A percentile compares a stretch with the other conserved stretches of the same genome.
These are phyloP conservation scores for Salminus brasiliensis DNA, from an alignment of 2,113 vertebrate genomes.

Conservation along the genomic window DNA sequence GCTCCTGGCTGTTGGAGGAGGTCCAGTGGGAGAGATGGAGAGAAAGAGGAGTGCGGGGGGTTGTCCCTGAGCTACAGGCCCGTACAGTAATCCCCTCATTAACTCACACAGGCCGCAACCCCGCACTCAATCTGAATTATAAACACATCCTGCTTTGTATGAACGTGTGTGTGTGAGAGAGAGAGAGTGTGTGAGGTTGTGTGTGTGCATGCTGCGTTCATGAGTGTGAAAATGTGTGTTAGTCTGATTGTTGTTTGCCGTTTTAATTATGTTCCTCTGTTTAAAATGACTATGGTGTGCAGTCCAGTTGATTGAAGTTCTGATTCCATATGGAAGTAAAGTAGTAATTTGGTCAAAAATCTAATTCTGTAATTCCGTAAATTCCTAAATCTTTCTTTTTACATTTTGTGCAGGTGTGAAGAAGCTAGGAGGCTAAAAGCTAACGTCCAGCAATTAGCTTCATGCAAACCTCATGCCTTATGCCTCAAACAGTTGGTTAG, in stretches of 20 bases:
- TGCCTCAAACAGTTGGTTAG: no score
- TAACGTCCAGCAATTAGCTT: no score
- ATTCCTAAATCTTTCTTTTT: no score
- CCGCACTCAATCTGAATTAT: conserved; percentile 31
- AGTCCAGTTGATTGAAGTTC: neutral
- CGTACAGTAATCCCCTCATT: conserved; percentile 53
- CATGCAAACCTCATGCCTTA: no score
- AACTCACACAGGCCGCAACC: conserved; percentile 43
- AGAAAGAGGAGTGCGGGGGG: conserved; percentile 18
- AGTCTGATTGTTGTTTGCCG: neutral
- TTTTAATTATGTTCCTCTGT: neutral
- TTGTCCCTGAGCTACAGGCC: conserved; percentile 41
- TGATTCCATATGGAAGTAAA: neutral
- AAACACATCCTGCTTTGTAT: conserved; percentile 22
- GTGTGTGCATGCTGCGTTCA: neutral
- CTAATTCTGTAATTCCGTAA: neutral
- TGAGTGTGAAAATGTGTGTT: neutral
- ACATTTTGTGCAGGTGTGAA: no score
- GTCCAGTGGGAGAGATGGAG: conserved; percentile 1
- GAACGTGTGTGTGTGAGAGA: neutral
- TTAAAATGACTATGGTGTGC: no score
- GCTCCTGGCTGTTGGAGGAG: conserved; percentile 11
- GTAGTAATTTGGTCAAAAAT: no score
- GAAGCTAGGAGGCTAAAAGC: no score
- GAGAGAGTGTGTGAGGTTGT: neutral